These are phyloP conservation scores for Bostrychus sinensis DNA, from an alignment of 2,113 vertebrate genomes.

Conservation along the genomic window DNA sequence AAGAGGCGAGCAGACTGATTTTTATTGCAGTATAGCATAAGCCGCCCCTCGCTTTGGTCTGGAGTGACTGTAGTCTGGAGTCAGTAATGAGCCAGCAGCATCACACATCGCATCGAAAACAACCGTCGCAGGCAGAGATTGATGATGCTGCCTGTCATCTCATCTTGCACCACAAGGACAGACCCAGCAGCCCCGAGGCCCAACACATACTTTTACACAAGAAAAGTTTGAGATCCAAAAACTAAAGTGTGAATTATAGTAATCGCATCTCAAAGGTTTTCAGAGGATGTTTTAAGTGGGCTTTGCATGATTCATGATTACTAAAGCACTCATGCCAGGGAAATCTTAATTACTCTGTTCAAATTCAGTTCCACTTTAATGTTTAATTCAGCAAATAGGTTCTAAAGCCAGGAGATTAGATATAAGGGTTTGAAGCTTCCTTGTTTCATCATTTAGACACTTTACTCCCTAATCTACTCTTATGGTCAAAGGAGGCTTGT, in stretches of 20 bases:
- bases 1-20: constrained; percentile 39
- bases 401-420: constrained; percentile 18
- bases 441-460: not conserved
- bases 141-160: constrained; percentile 59
- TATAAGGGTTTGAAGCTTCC: constrained; percentile 10
- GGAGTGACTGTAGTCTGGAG: constrained; percentile 37
- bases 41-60: constrained; percentile 8
- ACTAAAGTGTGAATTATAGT: constrained; percentile 23
- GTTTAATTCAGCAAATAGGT: constrained; percentile 49
- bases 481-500: constrained; percentile 12
- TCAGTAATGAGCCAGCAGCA: constrained; percentile 64
- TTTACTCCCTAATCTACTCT: constrained; percentile 8
- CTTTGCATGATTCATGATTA: constrained; percentile 45
- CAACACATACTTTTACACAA: constrained; percentile 27
- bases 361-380: constrained; percentile 37
- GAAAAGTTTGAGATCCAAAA: constrained; percentile 18
- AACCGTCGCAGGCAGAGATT: constrained; percentile 59
- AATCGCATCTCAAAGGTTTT: constrained; percentile 35
- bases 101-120: constrained; percentile 39
- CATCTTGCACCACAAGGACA: constrained; percentile 49
- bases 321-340: constrained; percentile 35
- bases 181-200: constrained; percentile 25
- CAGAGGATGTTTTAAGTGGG: constrained; percentile 22
- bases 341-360: constrained; percentile 42
- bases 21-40: constrained; percentile 22